phyloP scores from a whole-genome alignment of 2,888 invertebrate species.

The Stenolophus ochropezus region DNA sequence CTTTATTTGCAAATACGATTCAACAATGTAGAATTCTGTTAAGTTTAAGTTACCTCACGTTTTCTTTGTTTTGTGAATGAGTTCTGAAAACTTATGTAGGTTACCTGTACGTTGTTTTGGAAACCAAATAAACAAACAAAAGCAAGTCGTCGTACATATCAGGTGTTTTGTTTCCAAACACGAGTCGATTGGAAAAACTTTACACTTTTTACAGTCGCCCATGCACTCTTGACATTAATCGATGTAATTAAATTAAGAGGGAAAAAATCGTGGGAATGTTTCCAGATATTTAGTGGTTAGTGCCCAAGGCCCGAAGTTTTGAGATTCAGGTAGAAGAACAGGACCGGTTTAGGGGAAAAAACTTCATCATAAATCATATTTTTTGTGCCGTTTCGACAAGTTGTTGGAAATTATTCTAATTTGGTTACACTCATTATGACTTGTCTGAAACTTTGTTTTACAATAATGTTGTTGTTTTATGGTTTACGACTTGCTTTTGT shows the following conservation, averaged over 20 bases:
- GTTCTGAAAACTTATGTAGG: too few relatives aligned
- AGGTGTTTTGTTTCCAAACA: constrained; percentile 15
- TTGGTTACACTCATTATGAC: not conserved
- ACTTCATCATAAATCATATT: not conserved
- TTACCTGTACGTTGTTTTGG: too few relatives aligned
- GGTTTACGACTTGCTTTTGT: not conserved
- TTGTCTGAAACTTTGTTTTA: not conserved
- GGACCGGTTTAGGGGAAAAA: not conserved
- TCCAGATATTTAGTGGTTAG: constrained; percentile 34
- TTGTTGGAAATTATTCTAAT: not conserved
- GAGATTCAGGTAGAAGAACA: constrained; percentile 2
- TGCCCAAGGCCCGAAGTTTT: not conserved
- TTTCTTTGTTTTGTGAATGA: too few relatives aligned
- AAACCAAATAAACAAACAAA: not conserved
- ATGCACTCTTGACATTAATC: constrained; percentile 51
- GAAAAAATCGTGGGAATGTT: constrained; percentile 43
- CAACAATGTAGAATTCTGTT: too few relatives aligned
- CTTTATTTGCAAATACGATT: too few relatives aligned
- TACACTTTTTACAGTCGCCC: constrained; percentile 37
- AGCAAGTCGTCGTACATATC: not conserved
- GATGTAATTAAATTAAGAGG: constrained; percentile 50
- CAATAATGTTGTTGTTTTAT: not conserved
- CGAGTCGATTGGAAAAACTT: constrained; percentile 28
- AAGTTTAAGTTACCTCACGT: too few relatives aligned
- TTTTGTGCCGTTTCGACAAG: not conserved